phyloP scores from a whole-genome alignment of 2,113 vertebrate species.

The Bostrychus sinensis region DNA sequence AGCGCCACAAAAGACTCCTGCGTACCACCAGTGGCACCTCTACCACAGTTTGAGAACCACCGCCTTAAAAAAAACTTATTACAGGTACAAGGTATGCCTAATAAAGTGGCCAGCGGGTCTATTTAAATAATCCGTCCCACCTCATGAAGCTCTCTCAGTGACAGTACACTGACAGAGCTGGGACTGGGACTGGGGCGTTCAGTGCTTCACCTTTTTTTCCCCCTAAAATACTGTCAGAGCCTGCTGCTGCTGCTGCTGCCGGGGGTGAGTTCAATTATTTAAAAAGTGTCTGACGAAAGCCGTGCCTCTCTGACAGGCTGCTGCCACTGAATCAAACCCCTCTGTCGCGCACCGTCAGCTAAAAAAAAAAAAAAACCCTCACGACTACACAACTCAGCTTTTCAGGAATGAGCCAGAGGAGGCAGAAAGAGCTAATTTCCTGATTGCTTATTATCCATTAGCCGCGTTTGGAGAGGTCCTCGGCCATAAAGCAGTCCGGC shows the following conservation, averaged over 20 bases:
- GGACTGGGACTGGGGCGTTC: too few relatives aligned
- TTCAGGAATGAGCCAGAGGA: conserved; percentile 34
- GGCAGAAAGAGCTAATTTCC: conserved; percentile 28
- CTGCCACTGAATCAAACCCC: conserved; percentile 56
- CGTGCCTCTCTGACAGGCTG: conserved; percentile 46
- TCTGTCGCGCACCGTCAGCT: conserved; percentile 55
- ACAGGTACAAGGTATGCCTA: too few relatives aligned
- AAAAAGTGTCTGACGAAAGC: conserved; percentile 58
- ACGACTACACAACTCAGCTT: conserved; percentile 55
- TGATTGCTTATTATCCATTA: conserved; percentile 43
- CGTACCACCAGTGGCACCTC: too few relatives aligned
- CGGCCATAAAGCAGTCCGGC: not conserved
- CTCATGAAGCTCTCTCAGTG: too few relatives aligned
- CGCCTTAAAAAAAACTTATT: too few relatives aligned
- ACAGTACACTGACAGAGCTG: not conserved
- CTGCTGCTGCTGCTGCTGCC: too few relatives aligned
- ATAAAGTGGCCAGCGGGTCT: too few relatives aligned
- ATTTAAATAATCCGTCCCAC: too few relatives aligned
- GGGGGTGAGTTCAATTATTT: conserved; percentile 62
- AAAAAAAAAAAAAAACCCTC: conserved; percentile 36
- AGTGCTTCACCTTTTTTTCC: not conserved
- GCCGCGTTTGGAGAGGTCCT: conserved; percentile 8
- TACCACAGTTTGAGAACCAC: too few relatives aligned
- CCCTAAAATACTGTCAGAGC: too few relatives aligned
- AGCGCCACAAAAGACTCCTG: too few relatives aligned